Conservation (phyloP, 2,888 invertebrate species). For the Phyllotreta striolata region DNA sequence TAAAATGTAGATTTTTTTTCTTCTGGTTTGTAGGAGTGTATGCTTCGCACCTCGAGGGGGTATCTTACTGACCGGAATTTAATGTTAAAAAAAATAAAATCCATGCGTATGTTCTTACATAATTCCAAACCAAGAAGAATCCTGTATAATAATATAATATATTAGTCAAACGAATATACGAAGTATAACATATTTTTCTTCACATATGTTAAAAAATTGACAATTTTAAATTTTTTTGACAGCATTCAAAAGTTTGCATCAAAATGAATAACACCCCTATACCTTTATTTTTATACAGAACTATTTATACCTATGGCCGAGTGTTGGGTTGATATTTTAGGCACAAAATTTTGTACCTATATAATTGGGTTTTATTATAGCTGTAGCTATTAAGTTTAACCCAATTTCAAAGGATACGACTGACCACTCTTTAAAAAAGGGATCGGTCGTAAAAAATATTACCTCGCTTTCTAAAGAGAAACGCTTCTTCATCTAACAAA, state of each 20-base stretch:
- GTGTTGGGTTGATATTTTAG: no score
- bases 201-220: no score
- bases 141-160: no score
- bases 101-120: neutral
- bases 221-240: no score
- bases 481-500: conserved; percentile 6
- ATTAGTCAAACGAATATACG: no score
- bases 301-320: no score
- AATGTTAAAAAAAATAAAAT: neutral
- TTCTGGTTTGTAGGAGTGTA: conserved; percentile 6
- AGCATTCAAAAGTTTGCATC: no score
- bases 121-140: neutral
- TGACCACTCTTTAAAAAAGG: conserved; percentile 19
- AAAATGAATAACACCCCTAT: no score
- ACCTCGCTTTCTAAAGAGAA: conserved; percentile 28
- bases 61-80: neutral
- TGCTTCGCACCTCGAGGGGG: conserved; percentile 2
- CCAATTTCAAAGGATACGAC: conserved; percentile 10
- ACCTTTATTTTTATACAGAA: no score
- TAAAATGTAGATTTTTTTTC: conserved; percentile 24
- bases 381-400: conserved; percentile 3
- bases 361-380: no score
- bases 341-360: no score
- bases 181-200: no score
- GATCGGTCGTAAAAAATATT: conserved; percentile 22